Conservation (phyloP, 23 tunicate species). For the Corella eumyota region DNA sequence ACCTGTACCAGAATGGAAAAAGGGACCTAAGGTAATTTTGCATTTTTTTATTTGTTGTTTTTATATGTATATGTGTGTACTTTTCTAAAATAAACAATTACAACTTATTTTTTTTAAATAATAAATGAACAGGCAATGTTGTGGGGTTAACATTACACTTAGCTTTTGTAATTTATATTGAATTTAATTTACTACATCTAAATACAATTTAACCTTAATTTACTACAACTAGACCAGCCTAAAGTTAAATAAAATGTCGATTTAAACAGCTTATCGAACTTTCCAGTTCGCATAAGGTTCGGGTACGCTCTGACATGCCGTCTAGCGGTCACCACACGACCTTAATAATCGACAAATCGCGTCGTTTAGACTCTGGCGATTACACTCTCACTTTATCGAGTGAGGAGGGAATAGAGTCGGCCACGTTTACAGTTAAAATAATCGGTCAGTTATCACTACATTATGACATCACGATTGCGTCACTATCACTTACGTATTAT, state of each 20-base stretch:
- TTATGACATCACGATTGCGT: too few relatives aligned
- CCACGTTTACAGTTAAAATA: slow-evolving; percentile 56
- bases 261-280: slow-evolving; percentile 30
- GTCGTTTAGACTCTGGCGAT: slow-evolving; percentile 66
- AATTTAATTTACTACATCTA: too few relatives aligned
- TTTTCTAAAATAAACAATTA: background rate
- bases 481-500: too few relatives aligned
- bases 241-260: too few relatives aligned
- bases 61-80: background rate
- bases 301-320: slow-evolving; percentile 48
- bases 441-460: slow-evolving; percentile 39
- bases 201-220: too few relatives aligned
- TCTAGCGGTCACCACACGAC: slow-evolving; percentile 35
- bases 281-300: slow-evolving; percentile 14
- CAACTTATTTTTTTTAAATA: background rate
- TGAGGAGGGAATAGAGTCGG: slow-evolving; percentile 70
- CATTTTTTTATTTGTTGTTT: too few relatives aligned
- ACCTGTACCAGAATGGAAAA: slow-evolving; percentile 84
- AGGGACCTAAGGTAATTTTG: slow-evolving; percentile 79
- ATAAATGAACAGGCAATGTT: background rate
- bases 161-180: too few relatives aligned
- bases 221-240: too few relatives aligned
- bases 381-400: slow-evolving; percentile 60
- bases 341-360: slow-evolving; percentile 64
- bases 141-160: too few relatives aligned